Base-by-base conservation (phyloP, 2,888 invertebrate genomes). In the Gisinianus flammeolus region DNA sequence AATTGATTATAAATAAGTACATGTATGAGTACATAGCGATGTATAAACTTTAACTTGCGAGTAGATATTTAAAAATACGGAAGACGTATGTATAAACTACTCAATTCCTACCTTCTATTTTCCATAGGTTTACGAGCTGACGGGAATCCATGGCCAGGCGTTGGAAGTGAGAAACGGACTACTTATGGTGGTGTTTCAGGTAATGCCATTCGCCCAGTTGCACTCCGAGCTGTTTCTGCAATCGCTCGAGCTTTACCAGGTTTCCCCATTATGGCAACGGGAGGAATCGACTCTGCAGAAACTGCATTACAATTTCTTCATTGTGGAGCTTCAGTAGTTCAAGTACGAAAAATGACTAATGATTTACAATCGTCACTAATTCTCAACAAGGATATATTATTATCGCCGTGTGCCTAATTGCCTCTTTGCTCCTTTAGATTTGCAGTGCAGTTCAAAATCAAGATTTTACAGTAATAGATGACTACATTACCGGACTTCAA, bases 401-500 rank as follows among this genome's bases (percentile, higher is more conserved):
- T n/a, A n/a, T n/a, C n/a, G n/a, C n/a, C n/a, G n/a, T n/a, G n/a
- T n/a, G n/a, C n/a, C n/a, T n/a, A n/a, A n/a, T n/a, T n/a, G n/a
- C n/a, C n/a, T n/a, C n/a, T n/a, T n/a, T n/a, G n/a, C n/a, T n/a
- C n/a, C n/a, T 79, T n/a, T 85, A 94, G 93, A 90, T 97, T 77
- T 95, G 98, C 88, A 98, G 97, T 85, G 95, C 98, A 0, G 91
- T 99, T 26, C 98, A 99, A 88, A 99, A 99, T 88, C 98, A 99
- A 89, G 98, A 99, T 88, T 99, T 97, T 86, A 98, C 98, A 0
- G 89, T 99, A 0, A 93, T 99, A 68, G 94, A 98, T 12, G 98
- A 99, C 87, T 99, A 98, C 87, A 91, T 93, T 77, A 93, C 92
- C 0, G 97, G 97, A 0, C 88, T 98, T 16, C 94, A 95, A 87